These are phyloP conservation scores for Tragelaphus scriptus DNA, from an alignment of 2,113 vertebrate genomes.

Conservation along the genomic window DNA sequence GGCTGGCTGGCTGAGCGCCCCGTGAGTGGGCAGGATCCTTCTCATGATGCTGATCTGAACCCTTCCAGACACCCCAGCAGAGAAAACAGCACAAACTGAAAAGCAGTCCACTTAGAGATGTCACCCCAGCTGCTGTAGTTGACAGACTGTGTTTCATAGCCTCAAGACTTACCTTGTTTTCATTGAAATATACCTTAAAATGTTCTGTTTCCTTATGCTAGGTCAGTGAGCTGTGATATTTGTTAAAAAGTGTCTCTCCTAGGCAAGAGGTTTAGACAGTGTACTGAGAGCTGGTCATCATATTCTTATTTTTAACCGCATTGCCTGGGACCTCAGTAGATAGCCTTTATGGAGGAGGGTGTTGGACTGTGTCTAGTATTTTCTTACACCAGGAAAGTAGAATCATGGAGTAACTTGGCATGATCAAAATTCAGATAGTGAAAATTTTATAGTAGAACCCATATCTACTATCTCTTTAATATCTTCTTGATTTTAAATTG, in stretches of 20 bases:
- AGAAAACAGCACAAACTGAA: neutral
- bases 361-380: neutral
- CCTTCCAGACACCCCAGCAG: neutral
- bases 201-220: constrained; percentile 41
- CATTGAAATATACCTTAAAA: constrained; percentile 57
- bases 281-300: neutral
- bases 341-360: neutral
- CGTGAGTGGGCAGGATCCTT: neutral
- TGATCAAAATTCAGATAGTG: neutral
- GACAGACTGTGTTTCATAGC: constrained; percentile 39
- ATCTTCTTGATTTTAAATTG: neutral
- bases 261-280: neutral
- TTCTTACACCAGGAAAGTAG: neutral
- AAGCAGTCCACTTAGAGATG: constrained; percentile 39
- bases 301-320: neutral
- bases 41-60: neutral
- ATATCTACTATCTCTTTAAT: neutral
- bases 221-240: constrained; percentile 33
- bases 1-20: neutral
- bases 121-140: neutral
- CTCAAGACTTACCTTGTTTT: constrained; percentile 36
- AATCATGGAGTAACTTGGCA: neutral
- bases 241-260: constrained; percentile 24
- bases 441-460: neutral
- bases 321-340: neutral